Percentiles rank a stretch among this genome's conserved stretches.
phyloP scores from a whole-genome alignment of 2,797 vertebrate genomes.

The Lycodopsis pacificus region DNA sequence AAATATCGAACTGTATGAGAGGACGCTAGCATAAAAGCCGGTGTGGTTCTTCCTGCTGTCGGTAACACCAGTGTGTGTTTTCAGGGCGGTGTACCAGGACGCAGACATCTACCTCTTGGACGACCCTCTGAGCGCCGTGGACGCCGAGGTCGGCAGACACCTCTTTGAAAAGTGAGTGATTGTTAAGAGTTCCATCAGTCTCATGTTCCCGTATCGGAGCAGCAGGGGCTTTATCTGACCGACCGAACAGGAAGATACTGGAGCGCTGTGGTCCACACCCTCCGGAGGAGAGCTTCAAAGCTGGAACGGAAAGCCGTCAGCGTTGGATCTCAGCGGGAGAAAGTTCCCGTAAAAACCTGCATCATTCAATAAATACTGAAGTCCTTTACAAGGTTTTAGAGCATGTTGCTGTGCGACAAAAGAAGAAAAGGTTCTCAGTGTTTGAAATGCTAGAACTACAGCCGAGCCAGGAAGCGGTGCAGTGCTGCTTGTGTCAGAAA shows the following conservation, averaged over 20 bases:
- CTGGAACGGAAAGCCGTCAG: neutral
- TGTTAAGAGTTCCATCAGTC: constrained; percentile 73
- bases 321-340: constrained; percentile 20
- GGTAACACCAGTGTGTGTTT: neutral
- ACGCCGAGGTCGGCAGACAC: constrained; percentile 91
- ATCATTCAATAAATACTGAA: neutral
- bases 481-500: constrained; percentile 23
- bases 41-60: neutral
- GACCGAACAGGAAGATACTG: constrained; percentile 3
- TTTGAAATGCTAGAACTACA: constrained; percentile 13
- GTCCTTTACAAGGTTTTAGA: neutral
- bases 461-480: constrained; percentile 55
- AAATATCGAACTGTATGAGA: neutral
- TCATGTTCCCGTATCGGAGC: neutral
- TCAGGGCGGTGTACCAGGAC: constrained; percentile 92
- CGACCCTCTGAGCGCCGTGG: constrained; percentile 93
- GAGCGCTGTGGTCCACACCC: neutral
- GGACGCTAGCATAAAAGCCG: neutral
- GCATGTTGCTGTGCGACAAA: neutral
- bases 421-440: neutral
- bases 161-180: constrained; percentile 92
- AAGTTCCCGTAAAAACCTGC: neutral
- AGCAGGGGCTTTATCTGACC: neutral
- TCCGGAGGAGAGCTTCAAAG: constrained; percentile 1
- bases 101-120: constrained; percentile 95